Evolutionary conservation across 2,888 invertebrate genomes (phyloP), one percentile per base, ranked within the genome.

Genomic region (Tenthredo mesomela): DNA sequence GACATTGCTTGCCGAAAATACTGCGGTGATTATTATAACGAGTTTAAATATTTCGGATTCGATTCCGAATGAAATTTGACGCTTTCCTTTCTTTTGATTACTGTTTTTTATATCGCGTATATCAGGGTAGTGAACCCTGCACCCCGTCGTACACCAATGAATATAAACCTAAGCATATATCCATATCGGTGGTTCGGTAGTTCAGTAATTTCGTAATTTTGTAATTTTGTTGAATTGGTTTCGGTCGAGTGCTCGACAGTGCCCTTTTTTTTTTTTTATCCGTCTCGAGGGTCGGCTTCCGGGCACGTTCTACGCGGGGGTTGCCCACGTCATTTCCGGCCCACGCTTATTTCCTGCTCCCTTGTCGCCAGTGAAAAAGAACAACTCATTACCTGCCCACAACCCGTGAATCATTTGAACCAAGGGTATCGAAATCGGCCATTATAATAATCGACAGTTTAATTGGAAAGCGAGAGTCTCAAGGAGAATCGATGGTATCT

Each of bases 281-380:
- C 82, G 65, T 82, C 86, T 85, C 86, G 86, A 89, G 89, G 88
- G 88, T 89, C 88, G 88, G 89, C 89, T 90, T 91, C 90, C 90
- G 89, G 88, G 87, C 86, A 70, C 86, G 88, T 87, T 87, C 90
- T 84, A 88, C 85, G 87, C 87, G 87, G 89, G 90, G 91, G 90
- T 85, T 87, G 89, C 91, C 7, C 89, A 88, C 91, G 91, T 92
- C 92, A 92, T 88, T 92, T 92, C 92, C 92, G 91, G 87, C 87
- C 86, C 86, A 77, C 78, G 84, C 87, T 88, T 86, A 82, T 86
- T 89, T 89, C 89, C 88, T 88, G 88, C 86, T 82, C 82, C 67
- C 82, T 70, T 70, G 82, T 82, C 82, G 50, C 47, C 82, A n/a
- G 67, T 47, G 67, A 21, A 82, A 82, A 82, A 82, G 43, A 50